phyloP scores from a whole-genome alignment of 2,888 invertebrate genomes.

The Xanthia togata region DNA sequence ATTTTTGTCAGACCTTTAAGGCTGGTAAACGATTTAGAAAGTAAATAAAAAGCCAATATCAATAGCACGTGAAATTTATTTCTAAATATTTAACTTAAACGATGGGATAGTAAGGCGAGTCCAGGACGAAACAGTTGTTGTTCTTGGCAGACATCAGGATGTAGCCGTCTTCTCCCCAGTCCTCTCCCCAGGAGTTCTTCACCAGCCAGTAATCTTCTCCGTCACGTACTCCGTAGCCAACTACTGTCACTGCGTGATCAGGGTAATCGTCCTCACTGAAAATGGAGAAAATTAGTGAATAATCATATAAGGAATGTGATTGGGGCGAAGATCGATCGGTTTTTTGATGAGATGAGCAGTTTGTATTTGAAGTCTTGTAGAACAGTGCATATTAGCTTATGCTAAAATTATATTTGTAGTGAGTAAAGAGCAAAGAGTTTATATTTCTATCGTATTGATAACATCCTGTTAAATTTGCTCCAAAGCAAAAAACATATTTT shows the following conservation, averaged over 20 bases:
- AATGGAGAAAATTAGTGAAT: background rate
- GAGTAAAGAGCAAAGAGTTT: constrained; percentile 47
- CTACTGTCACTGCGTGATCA: constrained; percentile 75
- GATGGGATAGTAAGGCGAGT: constrained; percentile 66
- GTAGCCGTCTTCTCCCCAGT: constrained; percentile 78
- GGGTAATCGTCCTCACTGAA: constrained; percentile 18
- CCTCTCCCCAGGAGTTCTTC: constrained; percentile 79
- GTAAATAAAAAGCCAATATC: background rate
- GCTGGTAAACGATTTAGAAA: background rate
- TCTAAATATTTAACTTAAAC: constrained; percentile 50
- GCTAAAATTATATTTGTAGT: background rate
- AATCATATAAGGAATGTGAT: background rate
- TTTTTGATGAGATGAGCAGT: background rate
- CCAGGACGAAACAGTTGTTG: constrained; percentile 73
- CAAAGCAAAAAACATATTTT: too few relatives aligned
- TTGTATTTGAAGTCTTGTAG: background rate
- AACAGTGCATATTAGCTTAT: background rate
- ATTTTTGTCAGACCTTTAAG: background rate
- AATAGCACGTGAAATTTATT: constrained; percentile 70
- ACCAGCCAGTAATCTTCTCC: constrained; percentile 77
- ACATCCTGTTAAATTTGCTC: too few relatives aligned
- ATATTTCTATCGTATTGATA: background rate
- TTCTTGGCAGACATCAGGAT: constrained; percentile 69
- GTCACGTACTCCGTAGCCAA: constrained; percentile 75
- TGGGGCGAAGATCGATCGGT: background rate